Conservation (phyloP, 2,797 vertebrate species). For the Pelobates cultripes region DNA sequence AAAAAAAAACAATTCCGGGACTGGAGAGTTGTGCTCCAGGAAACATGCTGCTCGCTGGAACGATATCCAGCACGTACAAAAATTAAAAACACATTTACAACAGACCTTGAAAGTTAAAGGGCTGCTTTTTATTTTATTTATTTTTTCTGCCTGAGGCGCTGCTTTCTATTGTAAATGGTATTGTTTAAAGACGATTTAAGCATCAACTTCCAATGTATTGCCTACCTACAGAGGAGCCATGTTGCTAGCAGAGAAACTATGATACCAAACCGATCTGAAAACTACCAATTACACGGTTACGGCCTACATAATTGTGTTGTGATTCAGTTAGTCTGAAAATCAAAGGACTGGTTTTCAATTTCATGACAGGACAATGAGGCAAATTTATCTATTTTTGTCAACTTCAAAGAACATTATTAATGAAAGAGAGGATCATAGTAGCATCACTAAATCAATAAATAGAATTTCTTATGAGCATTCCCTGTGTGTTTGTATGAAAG, state of each 20-base stretch:
- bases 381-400: neutral
- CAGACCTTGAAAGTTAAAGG: constrained; percentile 20
- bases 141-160: constrained; percentile 1
- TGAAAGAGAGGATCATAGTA: too few relatives aligned
- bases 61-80: constrained; percentile 19
- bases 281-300: too few relatives aligned
- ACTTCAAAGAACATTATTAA: neutral
- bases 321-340: neutral
- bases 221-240: neutral
- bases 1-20: constrained; percentile 16
- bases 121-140: constrained; percentile 2
- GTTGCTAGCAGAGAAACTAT: constrained; percentile 25
- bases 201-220: constrained; percentile 4
- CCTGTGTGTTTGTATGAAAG: too few relatives aligned
- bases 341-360: neutral
- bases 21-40: constrained; percentile 16
- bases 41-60: constrained; percentile 33
- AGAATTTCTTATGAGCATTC: too few relatives aligned
- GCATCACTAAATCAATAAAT: too few relatives aligned
- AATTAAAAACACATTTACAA: constrained; percentile 43
- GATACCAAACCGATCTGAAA: neutral
- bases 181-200: constrained; percentile 19
- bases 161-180: neutral
- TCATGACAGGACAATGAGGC: neutral
- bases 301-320: neutral